Percentiles rank a stretch among this genome's conserved stretches.
Evolutionary conservation across 1,140 invertebrate species (phyloP).

Genomic region (Epicauta chinensis): DNA sequence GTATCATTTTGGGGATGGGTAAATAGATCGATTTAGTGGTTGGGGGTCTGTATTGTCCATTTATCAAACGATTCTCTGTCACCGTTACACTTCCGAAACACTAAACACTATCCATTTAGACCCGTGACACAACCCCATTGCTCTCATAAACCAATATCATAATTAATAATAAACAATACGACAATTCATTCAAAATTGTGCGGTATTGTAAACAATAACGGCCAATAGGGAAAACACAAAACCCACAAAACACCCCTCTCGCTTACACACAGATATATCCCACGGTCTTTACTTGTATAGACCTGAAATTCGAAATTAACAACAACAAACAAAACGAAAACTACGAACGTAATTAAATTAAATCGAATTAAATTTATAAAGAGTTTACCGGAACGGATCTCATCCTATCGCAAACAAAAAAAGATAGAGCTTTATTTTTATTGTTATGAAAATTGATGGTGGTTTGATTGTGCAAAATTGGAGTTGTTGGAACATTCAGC

Average conservation of each 20-base stretch:
- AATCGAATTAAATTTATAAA: neutral
- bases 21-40: too few relatives aligned
- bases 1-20: too few relatives aligned
- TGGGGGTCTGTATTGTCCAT: neutral
- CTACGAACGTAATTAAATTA: neutral
- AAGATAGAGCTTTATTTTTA: too few relatives aligned
- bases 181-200: conserved; percentile 13
- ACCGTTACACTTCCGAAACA: conserved; percentile 14
- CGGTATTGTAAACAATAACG: conserved; percentile 15
- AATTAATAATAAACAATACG: conserved; percentile 18
- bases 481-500: too few relatives aligned
- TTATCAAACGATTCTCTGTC: conserved; percentile 17
- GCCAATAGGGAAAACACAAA: conserved; percentile 1
- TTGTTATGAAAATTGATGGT: too few relatives aligned
- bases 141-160: conserved; percentile 15
- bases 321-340: neutral
- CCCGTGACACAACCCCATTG: neutral
- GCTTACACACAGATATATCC: too few relatives aligned
- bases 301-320: too few relatives aligned
- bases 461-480: too few relatives aligned
- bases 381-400: too few relatives aligned
- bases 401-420: too few relatives aligned
- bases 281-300: too few relatives aligned
- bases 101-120: conserved; percentile 14
- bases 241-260: conserved; percentile 5